Evolutionary conservation across 1,140 invertebrate species (phyloP), one percentile per base, ranked within the genome.

Genomic region (Eupeodes corollae): DNA sequence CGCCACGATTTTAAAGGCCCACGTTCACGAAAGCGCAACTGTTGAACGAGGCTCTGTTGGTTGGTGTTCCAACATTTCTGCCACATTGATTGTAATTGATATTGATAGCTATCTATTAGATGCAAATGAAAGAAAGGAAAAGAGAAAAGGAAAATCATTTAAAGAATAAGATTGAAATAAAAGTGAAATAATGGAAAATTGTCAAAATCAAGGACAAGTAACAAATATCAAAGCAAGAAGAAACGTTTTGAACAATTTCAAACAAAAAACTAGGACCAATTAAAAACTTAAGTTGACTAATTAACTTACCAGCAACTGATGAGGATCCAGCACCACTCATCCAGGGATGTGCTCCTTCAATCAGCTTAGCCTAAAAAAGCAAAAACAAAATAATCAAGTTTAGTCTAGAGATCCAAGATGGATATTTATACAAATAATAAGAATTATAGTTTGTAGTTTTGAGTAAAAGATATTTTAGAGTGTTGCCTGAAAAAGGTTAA

Each of bases 11-110:
- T 93, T 46, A 91, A 73, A 0, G 89, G 89, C 3, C 89, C 89
- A 38, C 89, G 79, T 68, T 92, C 89, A n/a, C 89, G 78, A 73
- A 91, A 91, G 43, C 88, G 77, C 56, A 91, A 72, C 63, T 90
- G 88, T 70, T 91, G 88, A 31, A 90, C 83, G 54, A 90, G 73
- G 52, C 82, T 85, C 49, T 66, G 63, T 67, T 89, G 87, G 70
- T 88, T 88, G 44, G 85, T 90, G 64, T 84, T 91, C 88, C 88
- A 92, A 69, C 88, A 91, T 66, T 91, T 91, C 69, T 92, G 89
- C 89, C 89, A 92, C 80, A 91, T 88, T 32, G 84, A 88, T 69
- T 92, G 89, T 63, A 92, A 72, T 70, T 91, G 89, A 69, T 91
- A 91, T 70, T 92, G 88, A 75, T 91, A 92, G 75, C 85, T 89